Conservation (phyloP, 2,888 invertebrate species). For the Microctonus brassicae region DNA sequence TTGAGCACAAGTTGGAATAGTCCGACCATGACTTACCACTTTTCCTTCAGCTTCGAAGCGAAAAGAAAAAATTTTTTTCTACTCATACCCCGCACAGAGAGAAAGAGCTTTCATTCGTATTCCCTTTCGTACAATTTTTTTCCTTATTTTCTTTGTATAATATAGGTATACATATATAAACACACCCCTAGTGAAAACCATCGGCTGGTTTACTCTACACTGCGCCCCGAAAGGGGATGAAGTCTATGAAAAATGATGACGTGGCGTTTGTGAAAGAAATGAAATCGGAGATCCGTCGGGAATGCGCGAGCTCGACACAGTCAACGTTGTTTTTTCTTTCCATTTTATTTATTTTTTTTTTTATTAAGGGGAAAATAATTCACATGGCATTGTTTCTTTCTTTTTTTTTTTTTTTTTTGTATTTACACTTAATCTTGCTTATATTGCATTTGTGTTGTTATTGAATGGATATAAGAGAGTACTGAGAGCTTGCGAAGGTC, state of each 20-base stretch:
- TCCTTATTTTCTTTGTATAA: background rate
- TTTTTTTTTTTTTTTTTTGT: background rate
- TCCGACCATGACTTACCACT: conserved; percentile 19
- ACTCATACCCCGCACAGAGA: background rate
- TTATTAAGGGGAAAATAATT: background rate
- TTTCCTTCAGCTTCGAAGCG: background rate
- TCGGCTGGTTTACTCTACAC: conserved; percentile 23
- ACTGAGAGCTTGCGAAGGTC: conserved; percentile 32
- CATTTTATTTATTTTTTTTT: background rate
- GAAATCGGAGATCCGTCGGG: conserved; percentile 58
- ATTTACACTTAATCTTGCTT: background rate
- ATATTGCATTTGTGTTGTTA: background rate
- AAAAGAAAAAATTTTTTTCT: background rate
- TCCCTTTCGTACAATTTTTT: conserved; percentile 33
- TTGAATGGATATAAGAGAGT: background rate
- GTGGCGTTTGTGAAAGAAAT: conserved; percentile 66
- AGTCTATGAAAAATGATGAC: conserved; percentile 69
- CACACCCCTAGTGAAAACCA: conserved; percentile 25
- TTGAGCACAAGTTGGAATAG: background rate
- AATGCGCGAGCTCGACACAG: background rate
- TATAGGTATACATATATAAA: background rate
- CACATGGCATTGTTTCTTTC: background rate
- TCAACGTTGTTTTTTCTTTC: conserved; percentile 18
- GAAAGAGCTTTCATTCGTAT: conserved; percentile 16
- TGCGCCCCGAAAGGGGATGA: conserved; percentile 13